Conservation (phyloP, 2,113 vertebrate genomes). For the Ochotona princeps region DNA sequence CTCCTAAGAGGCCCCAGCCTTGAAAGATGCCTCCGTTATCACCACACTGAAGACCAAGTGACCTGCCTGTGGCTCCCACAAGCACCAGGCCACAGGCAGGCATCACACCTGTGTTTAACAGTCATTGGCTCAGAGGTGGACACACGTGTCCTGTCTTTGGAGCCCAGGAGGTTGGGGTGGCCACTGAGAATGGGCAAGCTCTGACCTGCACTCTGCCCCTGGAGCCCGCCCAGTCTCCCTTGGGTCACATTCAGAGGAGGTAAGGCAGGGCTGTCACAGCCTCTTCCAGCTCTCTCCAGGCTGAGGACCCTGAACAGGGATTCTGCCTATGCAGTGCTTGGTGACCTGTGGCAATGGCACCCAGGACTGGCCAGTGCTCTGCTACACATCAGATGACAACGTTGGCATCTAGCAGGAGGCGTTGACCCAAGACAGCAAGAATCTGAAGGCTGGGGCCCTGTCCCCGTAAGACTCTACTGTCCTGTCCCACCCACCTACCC, state of each 20-base stretch:
- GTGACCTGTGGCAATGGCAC: too few relatives aligned
- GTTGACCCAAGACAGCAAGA: too few relatives aligned
- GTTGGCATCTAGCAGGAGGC: slow-evolving; percentile 55
- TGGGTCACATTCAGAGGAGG: rapidly evolving
- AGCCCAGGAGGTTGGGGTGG: background rate
- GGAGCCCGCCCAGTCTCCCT: background rate
- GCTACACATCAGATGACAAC: background rate
- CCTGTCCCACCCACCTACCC: too few relatives aligned
- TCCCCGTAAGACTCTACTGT: too few relatives aligned
- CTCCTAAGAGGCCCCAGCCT: background rate
- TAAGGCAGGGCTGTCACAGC: too few relatives aligned
- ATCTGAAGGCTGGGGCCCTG: too few relatives aligned
- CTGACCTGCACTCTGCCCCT: too few relatives aligned
- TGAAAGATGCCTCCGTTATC: background rate
- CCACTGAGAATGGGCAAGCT: background rate
- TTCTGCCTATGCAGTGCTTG: too few relatives aligned
- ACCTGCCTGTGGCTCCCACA: background rate
- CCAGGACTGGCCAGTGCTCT: too few relatives aligned
- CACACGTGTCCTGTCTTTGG: background rate
- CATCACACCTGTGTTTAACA: background rate
- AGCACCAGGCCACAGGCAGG: too few relatives aligned
- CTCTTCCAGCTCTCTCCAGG: background rate
- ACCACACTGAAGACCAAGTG: background rate
- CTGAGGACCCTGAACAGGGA: background rate
- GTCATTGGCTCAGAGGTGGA: background rate